A percentile compares a stretch with the other conserved stretches of the same genome.
Conservation (phyloP, 2,888 invertebrate genomes). For the Macrophya annulata region DNA sequence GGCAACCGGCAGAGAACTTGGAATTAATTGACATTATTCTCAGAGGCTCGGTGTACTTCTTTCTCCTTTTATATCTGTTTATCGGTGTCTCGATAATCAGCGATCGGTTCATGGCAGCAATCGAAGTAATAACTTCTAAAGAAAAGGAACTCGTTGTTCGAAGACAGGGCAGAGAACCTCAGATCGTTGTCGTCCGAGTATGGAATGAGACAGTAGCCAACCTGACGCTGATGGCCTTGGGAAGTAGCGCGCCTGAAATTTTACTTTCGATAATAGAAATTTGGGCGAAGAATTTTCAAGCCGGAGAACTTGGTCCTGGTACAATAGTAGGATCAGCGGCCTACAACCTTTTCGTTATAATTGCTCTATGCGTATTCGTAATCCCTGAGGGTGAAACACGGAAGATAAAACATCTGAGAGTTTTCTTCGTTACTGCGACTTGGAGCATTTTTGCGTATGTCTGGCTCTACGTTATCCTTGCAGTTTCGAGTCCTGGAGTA, state of each 20-base stretch:
- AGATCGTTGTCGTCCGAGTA: conserved; percentile 95
- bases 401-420: conserved; percentile 97
- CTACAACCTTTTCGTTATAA: conserved; percentile 99
- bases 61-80: conserved; percentile 95
- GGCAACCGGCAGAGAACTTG: conserved; percentile 92
- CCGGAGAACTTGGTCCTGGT: conserved; percentile 98
- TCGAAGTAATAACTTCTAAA: conserved; percentile 99
- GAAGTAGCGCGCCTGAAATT: conserved; percentile 99
- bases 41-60: conserved; percentile 95
- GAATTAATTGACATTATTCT: conserved; percentile 89
- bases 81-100: conserved; percentile 99
- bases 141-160: conserved; percentile 97
- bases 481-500: conserved; percentile 91
- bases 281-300: conserved; percentile 96
- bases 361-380: conserved; percentile 95
- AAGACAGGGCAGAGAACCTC: conserved; percentile 92
- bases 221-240: conserved; percentile 98
- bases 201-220: conserved; percentile 99
- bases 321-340: conserved; percentile 99
- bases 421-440: conserved; percentile 98
- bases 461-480: conserved; percentile 98
- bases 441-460: conserved; percentile 99
- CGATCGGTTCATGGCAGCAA: conserved; percentile 99
- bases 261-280: conserved; percentile 98
- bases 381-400: conserved; percentile 95